Conservation (phyloP, 2,888 invertebrate genomes). For the Drosophila diplacantha region DNA sequence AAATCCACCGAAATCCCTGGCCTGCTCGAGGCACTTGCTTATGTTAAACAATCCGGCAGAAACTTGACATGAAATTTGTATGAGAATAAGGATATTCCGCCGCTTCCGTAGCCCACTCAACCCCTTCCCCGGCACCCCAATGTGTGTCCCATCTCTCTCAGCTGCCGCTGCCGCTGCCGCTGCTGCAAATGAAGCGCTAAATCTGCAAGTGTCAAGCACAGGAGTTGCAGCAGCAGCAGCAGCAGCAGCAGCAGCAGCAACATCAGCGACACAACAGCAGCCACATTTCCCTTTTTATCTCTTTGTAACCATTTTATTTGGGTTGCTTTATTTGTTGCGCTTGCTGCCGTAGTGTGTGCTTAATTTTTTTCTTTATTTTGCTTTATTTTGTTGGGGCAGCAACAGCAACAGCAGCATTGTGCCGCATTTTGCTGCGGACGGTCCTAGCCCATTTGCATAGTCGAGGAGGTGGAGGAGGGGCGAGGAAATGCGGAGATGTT, state of each 20-base stretch:
- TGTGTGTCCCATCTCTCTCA: constrained; percentile 28
- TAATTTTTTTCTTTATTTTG: constrained; percentile 39
- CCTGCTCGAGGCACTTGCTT: constrained; percentile 28
- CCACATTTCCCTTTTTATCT: constrained; percentile 29
- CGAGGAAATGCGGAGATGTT: constrained; percentile 43
- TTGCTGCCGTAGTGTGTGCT: constrained; percentile 37
- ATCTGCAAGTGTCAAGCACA: constrained; percentile 62
- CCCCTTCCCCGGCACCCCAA: not conserved
- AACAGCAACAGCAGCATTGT: constrained; percentile 22
- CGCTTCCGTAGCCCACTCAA: constrained; percentile 5
- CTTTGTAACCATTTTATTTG: constrained; percentile 42
- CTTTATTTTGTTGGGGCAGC: constrained; percentile 25
- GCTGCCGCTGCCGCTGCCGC: constrained; percentile 33
- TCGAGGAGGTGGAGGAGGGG: not conserved
- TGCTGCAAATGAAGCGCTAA: constrained; percentile 61
- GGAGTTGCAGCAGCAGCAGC: constrained; percentile 36
- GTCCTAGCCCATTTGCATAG: constrained; percentile 55
- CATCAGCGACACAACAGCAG: constrained; percentile 17
- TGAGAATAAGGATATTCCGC: constrained; percentile 26
- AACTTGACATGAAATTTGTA: constrained; percentile 43
- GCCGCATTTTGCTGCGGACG: constrained; percentile 44
- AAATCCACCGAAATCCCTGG: constrained; percentile 24
- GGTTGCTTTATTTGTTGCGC: constrained; percentile 20
- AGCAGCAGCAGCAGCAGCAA: constrained; percentile 16
- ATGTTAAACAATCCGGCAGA: constrained; percentile 37